A percentile compares a stretch with the other conserved stretches of the same genome.
Conservation (phyloP, 2,113 vertebrate genomes). For the Litocranius walleri region DNA sequence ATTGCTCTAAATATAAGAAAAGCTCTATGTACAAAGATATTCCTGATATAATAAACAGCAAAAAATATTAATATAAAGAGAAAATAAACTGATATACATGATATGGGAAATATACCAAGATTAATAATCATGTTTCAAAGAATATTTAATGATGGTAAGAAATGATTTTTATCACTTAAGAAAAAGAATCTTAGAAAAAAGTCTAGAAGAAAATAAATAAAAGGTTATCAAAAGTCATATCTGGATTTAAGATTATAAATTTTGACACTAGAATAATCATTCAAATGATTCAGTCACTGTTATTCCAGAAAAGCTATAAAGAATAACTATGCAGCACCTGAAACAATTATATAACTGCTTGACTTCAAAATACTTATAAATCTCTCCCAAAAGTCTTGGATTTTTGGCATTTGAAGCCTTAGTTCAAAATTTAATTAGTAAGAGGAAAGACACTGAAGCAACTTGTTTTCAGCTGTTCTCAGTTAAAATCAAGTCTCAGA, state of each 20-base stretch:
- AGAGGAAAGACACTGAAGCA: not conserved
- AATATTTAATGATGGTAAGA: conserved; percentile 14
- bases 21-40: not conserved
- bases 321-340: not conserved
- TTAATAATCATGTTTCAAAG: conserved; percentile 2
- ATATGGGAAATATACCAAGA: not conserved
- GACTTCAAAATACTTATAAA: conserved; percentile 32
- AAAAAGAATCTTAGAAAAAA: not conserved
- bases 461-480: not conserved
- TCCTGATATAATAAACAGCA: not conserved
- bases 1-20: conserved; percentile 38
- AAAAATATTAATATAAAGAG: not conserved
- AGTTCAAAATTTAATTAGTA: conserved; percentile 6
- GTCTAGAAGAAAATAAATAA: conserved; percentile 8
- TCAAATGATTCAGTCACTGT: not conserved
- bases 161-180: conserved; percentile 34
- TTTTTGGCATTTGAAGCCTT: not conserved
- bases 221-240: conserved; percentile 28
- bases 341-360: conserved; percentile 4
- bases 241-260: conserved; percentile 20
- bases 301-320: conserved; percentile 6
- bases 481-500: conserved; percentile 10
- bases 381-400: not conserved
- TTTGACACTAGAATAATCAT: not conserved
- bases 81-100: not conserved